phyloP scores from a whole-genome alignment of 2,113 vertebrate species.

The Ochotona princeps region DNA sequence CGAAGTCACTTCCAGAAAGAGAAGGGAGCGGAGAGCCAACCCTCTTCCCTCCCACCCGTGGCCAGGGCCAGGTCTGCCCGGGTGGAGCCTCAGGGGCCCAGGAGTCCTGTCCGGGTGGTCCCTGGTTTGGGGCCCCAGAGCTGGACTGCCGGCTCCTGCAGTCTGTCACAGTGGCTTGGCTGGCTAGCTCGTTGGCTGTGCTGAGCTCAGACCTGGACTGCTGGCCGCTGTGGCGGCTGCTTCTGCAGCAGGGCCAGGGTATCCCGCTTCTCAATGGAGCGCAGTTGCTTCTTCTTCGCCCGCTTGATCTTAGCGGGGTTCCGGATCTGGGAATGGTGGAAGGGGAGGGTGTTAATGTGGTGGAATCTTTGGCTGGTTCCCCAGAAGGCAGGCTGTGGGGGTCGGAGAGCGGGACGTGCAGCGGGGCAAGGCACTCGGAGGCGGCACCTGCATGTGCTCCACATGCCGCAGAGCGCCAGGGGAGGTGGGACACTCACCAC shows the following conservation, averaged over 20 bases:
- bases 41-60: neutral
- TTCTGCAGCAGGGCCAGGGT: slow-evolving; percentile 90
- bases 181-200: fast-evolving
- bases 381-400: neutral
- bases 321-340: slow-evolving; percentile 87
- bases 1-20: slow-evolving; percentile 58
- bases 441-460: fast-evolving
- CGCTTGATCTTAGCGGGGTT: slow-evolving; percentile 95
- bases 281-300: slow-evolving; percentile 95
- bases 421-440: neutral
- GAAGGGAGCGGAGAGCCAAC: too few species aligned
- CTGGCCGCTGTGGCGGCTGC: neutral
- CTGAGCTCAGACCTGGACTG: slow-evolving; percentile 33
- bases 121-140: neutral
- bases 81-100: neutral
- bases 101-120: neutral
- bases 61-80: neutral
- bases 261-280: slow-evolving; percentile 93
- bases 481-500: slow-evolving; percentile 89
- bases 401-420: fast-evolving
- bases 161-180: too few species aligned
- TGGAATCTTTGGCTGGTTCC: too few species aligned
- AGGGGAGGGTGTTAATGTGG: neutral
- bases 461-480: fast-evolving
- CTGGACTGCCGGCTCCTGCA: fast-evolving